Base-by-base conservation (phyloP, 2,888 invertebrate genomes). In the Dolomedes plantarius region DNA sequence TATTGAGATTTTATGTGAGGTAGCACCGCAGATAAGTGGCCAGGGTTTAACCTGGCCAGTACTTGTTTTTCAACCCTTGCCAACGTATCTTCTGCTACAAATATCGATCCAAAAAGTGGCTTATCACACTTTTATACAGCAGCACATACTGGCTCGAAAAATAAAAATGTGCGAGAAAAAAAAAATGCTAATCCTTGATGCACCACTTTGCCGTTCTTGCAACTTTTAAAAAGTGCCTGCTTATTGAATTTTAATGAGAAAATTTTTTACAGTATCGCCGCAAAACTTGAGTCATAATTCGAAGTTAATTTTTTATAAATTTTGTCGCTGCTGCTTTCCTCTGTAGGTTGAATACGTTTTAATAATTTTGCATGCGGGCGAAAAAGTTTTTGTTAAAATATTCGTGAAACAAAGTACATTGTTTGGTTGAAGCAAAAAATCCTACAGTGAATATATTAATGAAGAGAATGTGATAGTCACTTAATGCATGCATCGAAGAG, bases 271-370 rank as follows among this genome's bases (percentile, higher is more conserved):
- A 32, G 7, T 28, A 46, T 72, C 65, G 46, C 23, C n/a, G 76
- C 67, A 83, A 83, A 83, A 77, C 83, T 83, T 83, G 67, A 83
- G 64, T 75, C 71, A 82, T 75, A 82, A 83, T 83, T 83, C 77
- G 67, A 83, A 83, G 83, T 83, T 83, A 83, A 83, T 83, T 83
- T 83, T 83, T 83, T 83, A 77, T 83, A 76, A 77, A 83, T 83
- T 83, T 77, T 83, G 83, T 83, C 83, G 72, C 64, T 36, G 83
- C 71, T 72, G 46, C 31, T 64, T 71, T 41, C 31, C 69, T 72
- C 77, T 67, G 65, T 65, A 67, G 65, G 72, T 46, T 77, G 82
- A 82, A 82, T 82, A 82, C 74, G 83, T 83, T 83, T 83, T 83
- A 83, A 83, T 83, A 83, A 83, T 83, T 83, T 83, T 83, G 83